Evolutionary conservation across 2,888 invertebrate genomes (phyloP).

Genomic region (Dicyrtomina minuta): DNA sequence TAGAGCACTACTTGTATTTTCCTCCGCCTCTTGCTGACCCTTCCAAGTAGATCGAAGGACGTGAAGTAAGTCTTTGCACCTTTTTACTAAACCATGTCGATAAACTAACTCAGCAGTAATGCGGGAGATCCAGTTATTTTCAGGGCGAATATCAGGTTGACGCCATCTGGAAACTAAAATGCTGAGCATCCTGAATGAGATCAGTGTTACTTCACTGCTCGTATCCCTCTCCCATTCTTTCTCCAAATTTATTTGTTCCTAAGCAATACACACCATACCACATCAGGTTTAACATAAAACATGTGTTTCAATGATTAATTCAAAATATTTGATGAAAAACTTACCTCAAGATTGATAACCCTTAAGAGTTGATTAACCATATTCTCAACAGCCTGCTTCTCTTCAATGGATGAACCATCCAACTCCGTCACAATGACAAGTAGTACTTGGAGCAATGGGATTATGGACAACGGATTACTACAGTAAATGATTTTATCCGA

Average conservation of each 20-base stretch:
- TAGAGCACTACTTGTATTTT: conserved; percentile 8
- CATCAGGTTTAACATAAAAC: neutral
- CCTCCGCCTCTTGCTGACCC: conserved; percentile 36
- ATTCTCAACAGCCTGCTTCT: conserved; percentile 45
- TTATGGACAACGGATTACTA: conserved; percentile 47
- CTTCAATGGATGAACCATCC: conserved; percentile 50
- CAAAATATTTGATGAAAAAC: neutral
- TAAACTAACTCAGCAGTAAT: conserved; percentile 50
- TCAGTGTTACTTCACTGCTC: conserved; percentile 49
- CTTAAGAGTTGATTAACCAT: conserved; percentile 45
- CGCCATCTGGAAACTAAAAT: conserved; percentile 52
- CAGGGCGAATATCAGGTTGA: conserved; percentile 47
- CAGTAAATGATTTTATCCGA: conserved; percentile 44
- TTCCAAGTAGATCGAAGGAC: conserved; percentile 52
- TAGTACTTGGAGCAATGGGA: conserved; percentile 51
- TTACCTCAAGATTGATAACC: conserved; percentile 50
- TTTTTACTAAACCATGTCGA: conserved; percentile 45
- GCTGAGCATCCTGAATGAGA: conserved; percentile 51
- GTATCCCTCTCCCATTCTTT: conserved; percentile 47
- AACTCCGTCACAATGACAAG: conserved; percentile 51
- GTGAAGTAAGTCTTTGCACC: conserved; percentile 50
- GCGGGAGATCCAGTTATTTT: conserved; percentile 52
- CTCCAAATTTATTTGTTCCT: conserved; percentile 1
- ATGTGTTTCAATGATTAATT: neutral
- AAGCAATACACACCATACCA: neutral